A percentile compares a stretch with the other conserved stretches of the same genome.
Conservation (phyloP, 2,888 invertebrate species). For the Rhagophthalmus giganteus region DNA sequence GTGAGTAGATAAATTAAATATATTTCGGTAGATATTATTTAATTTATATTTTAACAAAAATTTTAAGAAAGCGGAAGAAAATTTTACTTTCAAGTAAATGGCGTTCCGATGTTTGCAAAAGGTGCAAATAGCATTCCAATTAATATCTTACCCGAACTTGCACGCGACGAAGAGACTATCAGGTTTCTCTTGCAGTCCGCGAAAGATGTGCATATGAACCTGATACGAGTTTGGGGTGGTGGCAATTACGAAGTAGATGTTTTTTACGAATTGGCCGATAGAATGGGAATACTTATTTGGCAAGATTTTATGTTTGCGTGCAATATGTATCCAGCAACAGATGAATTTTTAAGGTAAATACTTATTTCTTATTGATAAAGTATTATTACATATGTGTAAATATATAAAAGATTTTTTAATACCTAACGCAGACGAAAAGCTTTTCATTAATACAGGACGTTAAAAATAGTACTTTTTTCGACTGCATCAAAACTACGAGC, state of each 20-base stretch:
- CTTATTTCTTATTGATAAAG: neutral
- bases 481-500: no score
- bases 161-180: conserved; percentile 62
- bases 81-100: conserved; percentile 87
- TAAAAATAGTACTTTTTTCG: no score
- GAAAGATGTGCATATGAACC: conserved; percentile 82
- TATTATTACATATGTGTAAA: no score
- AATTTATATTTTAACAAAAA: neutral
- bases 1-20: conserved; percentile 48
- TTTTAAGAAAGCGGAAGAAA: conserved; percentile 61
- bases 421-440: neutral
- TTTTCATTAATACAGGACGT: no score
- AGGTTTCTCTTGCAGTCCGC: conserved; percentile 69
- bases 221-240: conserved; percentile 97
- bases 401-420: no score
- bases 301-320: conserved; percentile 98
- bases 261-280: conserved; percentile 87
- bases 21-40: neutral
- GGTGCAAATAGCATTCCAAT: conserved; percentile 94
- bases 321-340: conserved; percentile 84
- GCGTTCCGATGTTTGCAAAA: conserved; percentile 85
- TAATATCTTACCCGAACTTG: conserved; percentile 78
- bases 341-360: conserved; percentile 67
- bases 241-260: conserved; percentile 90
- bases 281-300: conserved; percentile 92